Conservation (phyloP, 2,113 vertebrate species). For the Sclerurus mexicanus region DNA sequence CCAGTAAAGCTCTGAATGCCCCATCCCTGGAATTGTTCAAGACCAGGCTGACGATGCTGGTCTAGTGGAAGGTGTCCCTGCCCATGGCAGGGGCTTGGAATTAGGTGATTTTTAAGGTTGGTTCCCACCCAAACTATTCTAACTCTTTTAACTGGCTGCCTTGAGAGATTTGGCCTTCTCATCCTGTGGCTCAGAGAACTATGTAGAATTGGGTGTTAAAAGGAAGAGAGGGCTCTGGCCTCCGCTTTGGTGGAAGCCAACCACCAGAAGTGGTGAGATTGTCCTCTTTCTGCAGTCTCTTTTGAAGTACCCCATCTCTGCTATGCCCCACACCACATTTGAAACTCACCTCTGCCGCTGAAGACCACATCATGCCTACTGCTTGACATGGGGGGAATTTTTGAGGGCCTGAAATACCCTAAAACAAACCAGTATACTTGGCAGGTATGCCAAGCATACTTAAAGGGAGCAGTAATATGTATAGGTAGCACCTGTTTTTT, state of each 20-base stretch:
- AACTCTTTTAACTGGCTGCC: background rate
- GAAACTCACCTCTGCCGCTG: background rate
- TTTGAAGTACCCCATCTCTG: too few species aligned
- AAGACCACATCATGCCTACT: background rate
- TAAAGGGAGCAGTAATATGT: accelerated
- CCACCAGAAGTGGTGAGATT: accelerated
- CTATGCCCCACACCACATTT: accelerated
- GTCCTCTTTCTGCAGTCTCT: background rate
- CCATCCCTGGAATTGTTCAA: background rate
- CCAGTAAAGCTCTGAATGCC: background rate
- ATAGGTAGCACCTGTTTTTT: accelerated
- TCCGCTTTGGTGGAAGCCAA: accelerated
- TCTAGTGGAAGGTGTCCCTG: background rate
- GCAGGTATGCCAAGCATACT: background rate
- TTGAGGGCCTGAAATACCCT: background rate
- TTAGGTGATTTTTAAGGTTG: background rate
- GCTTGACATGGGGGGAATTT: background rate
- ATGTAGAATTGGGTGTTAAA: too few species aligned
- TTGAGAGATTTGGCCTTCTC: background rate
- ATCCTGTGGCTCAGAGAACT: background rate
- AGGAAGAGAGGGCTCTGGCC: background rate
- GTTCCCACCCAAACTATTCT: background rate
- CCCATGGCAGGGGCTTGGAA: background rate
- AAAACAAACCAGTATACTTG: accelerated
- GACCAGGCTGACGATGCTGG: background rate